phyloP scores from a whole-genome alignment of 2,888 invertebrate species.

The Parnassius smintheus region DNA sequence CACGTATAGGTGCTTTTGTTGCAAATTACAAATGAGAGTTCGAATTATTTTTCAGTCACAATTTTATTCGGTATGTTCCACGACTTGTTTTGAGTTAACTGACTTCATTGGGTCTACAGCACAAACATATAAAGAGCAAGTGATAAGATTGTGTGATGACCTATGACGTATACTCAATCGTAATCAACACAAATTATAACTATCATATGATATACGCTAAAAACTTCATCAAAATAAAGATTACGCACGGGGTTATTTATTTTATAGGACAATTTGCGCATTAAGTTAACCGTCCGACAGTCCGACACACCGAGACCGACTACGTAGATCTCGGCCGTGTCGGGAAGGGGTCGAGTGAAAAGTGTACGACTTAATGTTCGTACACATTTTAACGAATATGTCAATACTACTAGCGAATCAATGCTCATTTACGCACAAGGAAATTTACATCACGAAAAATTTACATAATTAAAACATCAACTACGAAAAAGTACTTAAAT shows the following conservation, averaged over 20 bases:
- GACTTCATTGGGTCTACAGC: slow-evolving; percentile 70
- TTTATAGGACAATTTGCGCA: slow-evolving; percentile 45
- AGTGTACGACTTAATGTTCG: slow-evolving; percentile 54
- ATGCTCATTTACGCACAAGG: slow-evolving; percentile 60
- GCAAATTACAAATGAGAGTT: slow-evolving; percentile 10
- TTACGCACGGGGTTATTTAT: slow-evolving; percentile 55
- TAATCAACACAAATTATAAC: slow-evolving; percentile 71
- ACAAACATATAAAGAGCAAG: slow-evolving; percentile 75
- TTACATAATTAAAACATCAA: slow-evolving; percentile 28
- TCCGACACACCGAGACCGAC: slow-evolving; percentile 35
- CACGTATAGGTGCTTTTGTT: slow-evolving; percentile 23
- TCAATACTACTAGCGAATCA: slow-evolving; percentile 62
- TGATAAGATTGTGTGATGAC: slow-evolving; percentile 74
- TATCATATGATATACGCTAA: slow-evolving; percentile 58
- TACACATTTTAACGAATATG: slow-evolving; percentile 72
- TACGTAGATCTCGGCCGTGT: slow-evolving; percentile 44
- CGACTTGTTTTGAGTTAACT: slow-evolving; percentile 66
- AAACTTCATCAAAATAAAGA: slow-evolving; percentile 67
- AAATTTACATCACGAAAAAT: slow-evolving; percentile 63
- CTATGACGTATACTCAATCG: slow-evolving; percentile 66
- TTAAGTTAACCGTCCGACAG: slow-evolving; percentile 36
- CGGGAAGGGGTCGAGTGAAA: slow-evolving; percentile 56
- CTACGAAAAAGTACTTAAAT: too few relatives aligned
- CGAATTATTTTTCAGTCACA: slow-evolving; percentile 36
- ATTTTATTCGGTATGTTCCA: slow-evolving; percentile 53